A percentile compares a stretch with the other conserved stretches of the same genome.
Evolutionary conservation across 2,888 invertebrate species (phyloP).

Genomic region (Geophilus truncorum): DNA sequence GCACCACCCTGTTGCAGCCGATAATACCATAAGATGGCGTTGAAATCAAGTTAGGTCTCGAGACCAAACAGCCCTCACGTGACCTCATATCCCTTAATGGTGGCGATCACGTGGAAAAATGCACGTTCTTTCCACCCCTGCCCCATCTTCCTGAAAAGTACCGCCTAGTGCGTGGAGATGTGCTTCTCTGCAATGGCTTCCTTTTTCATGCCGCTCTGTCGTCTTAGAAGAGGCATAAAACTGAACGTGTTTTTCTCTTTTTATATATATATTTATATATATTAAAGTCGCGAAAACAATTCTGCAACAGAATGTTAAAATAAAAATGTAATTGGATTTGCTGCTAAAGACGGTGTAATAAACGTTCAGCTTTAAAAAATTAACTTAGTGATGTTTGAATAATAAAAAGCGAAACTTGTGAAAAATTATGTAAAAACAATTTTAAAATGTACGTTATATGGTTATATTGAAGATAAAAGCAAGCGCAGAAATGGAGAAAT

Average conservation of each 20-base stretch:
- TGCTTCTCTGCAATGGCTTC: conserved; percentile 5
- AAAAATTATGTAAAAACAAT: too few species aligned
- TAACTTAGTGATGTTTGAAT: too few species aligned
- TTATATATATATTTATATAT: neutral
- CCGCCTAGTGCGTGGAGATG: conserved; percentile 1
- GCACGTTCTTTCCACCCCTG: neutral
- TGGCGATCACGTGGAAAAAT: conserved; percentile 15
- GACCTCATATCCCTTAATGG: conserved; percentile 7
- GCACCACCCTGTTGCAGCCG: conserved; percentile 2
- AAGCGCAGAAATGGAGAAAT: neutral
- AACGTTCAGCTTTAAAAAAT: too few species aligned
- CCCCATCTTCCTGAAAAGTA: conserved; percentile 1
- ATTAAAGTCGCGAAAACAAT: neutral
- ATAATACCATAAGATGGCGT: conserved; percentile 16
- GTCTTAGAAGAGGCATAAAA: neutral
- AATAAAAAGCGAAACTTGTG: too few species aligned
- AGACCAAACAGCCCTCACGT: neutral
- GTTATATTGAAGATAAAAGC: neutral
- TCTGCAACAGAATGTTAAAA: neutral
- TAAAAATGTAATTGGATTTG: too few species aligned
- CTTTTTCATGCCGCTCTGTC: conserved; percentile 1
- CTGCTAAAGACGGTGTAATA: too few species aligned
- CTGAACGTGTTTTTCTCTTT: neutral
- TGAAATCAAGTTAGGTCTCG: conserved; percentile 7
- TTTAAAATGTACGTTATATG: too few species aligned